Percentiles rank a stretch among this genome's conserved stretches.
phyloP scores from a whole-genome alignment of 2,797 vertebrate genomes.

The Carcharodon carcharias region DNA sequence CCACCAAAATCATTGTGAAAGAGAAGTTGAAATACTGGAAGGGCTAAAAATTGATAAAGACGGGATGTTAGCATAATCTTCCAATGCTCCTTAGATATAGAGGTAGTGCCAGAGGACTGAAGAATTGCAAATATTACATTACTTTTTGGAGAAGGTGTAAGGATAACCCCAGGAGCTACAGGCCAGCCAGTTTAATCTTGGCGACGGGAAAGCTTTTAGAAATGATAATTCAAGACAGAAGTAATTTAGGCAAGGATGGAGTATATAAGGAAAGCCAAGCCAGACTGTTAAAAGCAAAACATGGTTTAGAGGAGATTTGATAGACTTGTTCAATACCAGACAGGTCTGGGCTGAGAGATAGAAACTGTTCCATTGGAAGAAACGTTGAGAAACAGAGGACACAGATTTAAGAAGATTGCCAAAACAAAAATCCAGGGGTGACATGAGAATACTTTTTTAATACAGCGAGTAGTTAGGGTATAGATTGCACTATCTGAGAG shows the following conservation, averaged over 20 bases:
- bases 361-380: background rate
- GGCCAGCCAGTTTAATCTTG: background rate
- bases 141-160: background rate
- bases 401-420: too few relatives aligned
- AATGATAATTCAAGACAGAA: background rate
- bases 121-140: background rate
- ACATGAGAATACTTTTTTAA: too few relatives aligned
- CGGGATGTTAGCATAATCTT: background rate
- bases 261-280: background rate
- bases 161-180: background rate
- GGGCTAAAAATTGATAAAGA: background rate
- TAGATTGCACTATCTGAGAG: background rate
- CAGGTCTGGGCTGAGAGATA: too few relatives aligned
- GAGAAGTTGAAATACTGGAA: background rate
- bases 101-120: background rate
- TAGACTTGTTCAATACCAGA: background rate
- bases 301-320: background rate
- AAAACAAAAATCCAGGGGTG: background rate
- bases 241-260: background rate
- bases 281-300: background rate
- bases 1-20: background rate
- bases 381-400: background rate
- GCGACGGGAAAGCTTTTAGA: background rate
- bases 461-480: background rate
- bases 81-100: background rate